Percentiles rank a stretch among this genome's conserved stretches.
Evolutionary conservation across 2,888 invertebrate species (phyloP).

Genomic region (Matsumyia berberina): DNA sequence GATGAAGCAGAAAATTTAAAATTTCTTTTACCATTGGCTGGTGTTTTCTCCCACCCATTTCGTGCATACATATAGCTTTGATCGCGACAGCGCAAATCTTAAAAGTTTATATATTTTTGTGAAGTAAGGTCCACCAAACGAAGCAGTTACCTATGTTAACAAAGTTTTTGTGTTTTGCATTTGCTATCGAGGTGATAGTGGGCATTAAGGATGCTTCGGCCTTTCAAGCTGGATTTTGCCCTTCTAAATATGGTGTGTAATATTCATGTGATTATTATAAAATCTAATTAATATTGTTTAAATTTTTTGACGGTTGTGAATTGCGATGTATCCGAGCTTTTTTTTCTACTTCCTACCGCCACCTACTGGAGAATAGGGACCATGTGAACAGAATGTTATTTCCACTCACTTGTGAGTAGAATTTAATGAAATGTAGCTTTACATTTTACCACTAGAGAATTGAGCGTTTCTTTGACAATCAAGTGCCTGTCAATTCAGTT

Average conservation of each 20-base stretch:
- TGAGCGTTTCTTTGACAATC: slow-evolving; percentile 48
- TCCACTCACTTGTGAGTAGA: slow-evolving; percentile 2
- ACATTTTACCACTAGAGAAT: slow-evolving; percentile 9
- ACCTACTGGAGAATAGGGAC: background rate
- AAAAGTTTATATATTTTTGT: background rate
- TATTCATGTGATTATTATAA: background rate
- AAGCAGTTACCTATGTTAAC: background rate
- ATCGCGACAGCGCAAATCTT: background rate
- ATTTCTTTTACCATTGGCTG: background rate
- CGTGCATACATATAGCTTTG: slow-evolving; percentile 24
- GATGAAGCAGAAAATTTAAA: slow-evolving; percentile 47
- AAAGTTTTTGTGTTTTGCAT: background rate
- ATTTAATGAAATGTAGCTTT: background rate
- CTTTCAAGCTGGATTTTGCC: background rate
- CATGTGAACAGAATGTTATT: background rate
- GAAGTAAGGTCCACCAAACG: background rate
- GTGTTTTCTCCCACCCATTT: background rate
- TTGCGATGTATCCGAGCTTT: too few species aligned
- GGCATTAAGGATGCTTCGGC: background rate
- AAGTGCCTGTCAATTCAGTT: slow-evolving; percentile 12
- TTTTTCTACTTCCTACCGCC: background rate
- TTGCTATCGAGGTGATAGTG: background rate
- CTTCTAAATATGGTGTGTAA: background rate
- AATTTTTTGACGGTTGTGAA: too few species aligned
- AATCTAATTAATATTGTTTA: too few species aligned